phyloP scores from a whole-genome alignment of 2,797 vertebrate species.

The Trichosurus vulpecula region DNA sequence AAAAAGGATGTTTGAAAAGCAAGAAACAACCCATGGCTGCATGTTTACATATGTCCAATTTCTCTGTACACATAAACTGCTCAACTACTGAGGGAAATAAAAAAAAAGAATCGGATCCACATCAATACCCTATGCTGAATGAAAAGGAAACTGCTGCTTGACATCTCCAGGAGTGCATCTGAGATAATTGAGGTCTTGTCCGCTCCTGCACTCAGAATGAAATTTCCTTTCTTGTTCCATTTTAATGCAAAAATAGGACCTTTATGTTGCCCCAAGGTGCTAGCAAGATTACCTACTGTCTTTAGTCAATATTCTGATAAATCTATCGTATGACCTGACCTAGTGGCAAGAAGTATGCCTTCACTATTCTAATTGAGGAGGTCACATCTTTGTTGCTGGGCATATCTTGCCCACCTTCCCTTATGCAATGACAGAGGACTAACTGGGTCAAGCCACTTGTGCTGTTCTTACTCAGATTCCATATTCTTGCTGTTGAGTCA shows the following conservation, averaged over 20 bases:
- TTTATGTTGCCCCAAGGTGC: constrained; percentile 96
- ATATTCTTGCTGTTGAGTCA: constrained; percentile 94
- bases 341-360: constrained; percentile 95
- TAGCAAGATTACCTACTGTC: constrained; percentile 95
- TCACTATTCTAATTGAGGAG: constrained; percentile 96
- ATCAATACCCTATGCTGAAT: no score
- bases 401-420: constrained; percentile 95
- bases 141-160: no score
- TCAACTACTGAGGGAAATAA: no score
- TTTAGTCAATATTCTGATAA: constrained; percentile 97
- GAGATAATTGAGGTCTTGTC: constrained; percentile 98
- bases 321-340: constrained; percentile 95
- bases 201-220: constrained; percentile 95
- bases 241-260: constrained; percentile 97
- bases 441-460: constrained; percentile 94
- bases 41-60: no score
- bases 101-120: no score
- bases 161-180: constrained; percentile 96
- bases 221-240: constrained; percentile 98
- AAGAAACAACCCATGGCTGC: no score
- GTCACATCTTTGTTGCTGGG: constrained; percentile 97
- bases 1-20: no score
- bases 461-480: constrained; percentile 96
- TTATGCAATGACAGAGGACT: constrained; percentile 94
- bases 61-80: no score